Base-by-base conservation (phyloP, 1,140 invertebrate genomes). In the Aphelinus atriplicis region DNA sequence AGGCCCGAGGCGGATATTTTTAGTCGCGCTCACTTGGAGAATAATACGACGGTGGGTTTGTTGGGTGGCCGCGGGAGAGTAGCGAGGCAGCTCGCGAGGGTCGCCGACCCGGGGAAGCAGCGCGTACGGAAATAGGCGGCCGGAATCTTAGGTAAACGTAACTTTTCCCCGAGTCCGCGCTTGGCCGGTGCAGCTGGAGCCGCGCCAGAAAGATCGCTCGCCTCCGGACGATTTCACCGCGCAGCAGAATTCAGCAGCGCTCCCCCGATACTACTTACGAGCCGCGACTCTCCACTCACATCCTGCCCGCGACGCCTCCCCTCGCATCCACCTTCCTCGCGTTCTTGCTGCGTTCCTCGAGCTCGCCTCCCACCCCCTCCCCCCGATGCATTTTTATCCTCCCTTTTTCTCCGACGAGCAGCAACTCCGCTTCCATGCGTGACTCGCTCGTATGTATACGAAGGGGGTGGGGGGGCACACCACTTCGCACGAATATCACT, bases 81-180 rank as follows among this genome's bases (percentile, higher is more conserved):
- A 2, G 9, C 47, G 51, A 51, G 53, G 46, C 4, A 77, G 51
- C 2, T 50, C n/a, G 77, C 75, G 60, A 70, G 78, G 83, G 83
- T 85, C 84, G 76, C 65, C 78, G 84, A 85, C 83, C 81, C 79
- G 78, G 68, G 78, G 73, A 71, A 73, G 71, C 6, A 9, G 42
- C 62, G 57, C 68, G 81, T 81, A 83, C 84, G 80, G 80, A 85
- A 86, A 85, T 84, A 84, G 84, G 81, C 26, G 26, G 80, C 82
- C 77, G 83, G 83, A 85, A 84, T 79, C 81, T 84, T 82, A 85
- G 82, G 80, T 85, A 84, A 85, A 84, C 81, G 81, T 79, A 82
- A 84, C 83, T 84, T 83, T 84, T 84, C 84, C 80, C 80, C 73
- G 79, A 80, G 74, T 80, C 79, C 65, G 77, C 63, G 75, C 74